Conservation (phyloP, 2,888 invertebrate species). For the Rhagonycha lutea region DNA sequence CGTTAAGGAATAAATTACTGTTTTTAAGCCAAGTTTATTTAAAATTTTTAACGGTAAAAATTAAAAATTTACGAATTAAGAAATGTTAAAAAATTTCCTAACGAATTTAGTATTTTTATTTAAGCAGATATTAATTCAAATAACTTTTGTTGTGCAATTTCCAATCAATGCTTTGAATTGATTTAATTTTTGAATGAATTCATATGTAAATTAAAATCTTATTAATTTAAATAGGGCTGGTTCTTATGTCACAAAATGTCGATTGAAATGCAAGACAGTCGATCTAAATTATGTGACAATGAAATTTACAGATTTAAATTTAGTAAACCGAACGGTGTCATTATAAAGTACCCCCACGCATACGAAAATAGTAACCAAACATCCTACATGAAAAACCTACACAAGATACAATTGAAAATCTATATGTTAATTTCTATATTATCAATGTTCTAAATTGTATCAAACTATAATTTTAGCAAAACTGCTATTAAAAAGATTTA, state of each 20-base stretch:
- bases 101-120: neutral
- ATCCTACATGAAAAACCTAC: conserved; percentile 43
- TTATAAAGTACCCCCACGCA: conserved; percentile 44
- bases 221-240: neutral
- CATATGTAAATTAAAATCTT: neutral
- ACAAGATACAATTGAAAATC: conserved; percentile 40
- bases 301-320: conserved; percentile 38
- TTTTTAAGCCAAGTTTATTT: conserved; percentile 4
- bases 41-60: neutral
- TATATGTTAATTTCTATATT: conserved; percentile 34
- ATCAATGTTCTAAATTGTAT: neutral
- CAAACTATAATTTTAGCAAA: neutral
- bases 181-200: neutral
- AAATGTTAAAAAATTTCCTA: neutral
- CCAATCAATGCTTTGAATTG: neutral
- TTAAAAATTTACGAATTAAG: conserved; percentile 3
- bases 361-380: conserved; percentile 44
- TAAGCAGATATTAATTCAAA: neutral
- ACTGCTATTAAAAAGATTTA: neutral
- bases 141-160: neutral
- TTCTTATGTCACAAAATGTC: neutral
- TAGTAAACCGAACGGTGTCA: conserved; percentile 39
- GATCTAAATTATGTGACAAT: conserved; percentile 26
- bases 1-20: conserved; percentile 7
- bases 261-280: conserved; percentile 11